phyloP scores from a whole-genome alignment of 2,888 invertebrate genomes.

The Pyrrhia umbra region DNA sequence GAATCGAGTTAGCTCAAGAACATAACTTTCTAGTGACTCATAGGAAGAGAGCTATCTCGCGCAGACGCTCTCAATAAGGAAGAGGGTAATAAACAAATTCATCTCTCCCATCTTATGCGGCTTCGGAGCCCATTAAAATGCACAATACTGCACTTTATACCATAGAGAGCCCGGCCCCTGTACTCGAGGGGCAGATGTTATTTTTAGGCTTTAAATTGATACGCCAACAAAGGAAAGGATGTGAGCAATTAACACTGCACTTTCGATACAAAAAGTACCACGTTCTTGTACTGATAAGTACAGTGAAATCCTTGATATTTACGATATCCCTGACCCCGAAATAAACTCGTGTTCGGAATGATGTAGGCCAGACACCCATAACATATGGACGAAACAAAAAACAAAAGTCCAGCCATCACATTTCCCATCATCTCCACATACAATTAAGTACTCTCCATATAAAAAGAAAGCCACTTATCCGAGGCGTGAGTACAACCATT shows the following conservation, averaged over 20 bases:
- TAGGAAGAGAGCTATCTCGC: constrained; percentile 89
- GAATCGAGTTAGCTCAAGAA: constrained; percentile 85
- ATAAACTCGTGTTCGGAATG: constrained; percentile 66
- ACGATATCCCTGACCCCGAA: constrained; percentile 69
- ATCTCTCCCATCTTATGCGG: constrained; percentile 89
- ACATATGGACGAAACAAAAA: constrained; percentile 68
- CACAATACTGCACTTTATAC: constrained; percentile 89
- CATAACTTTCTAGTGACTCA: constrained; percentile 90
- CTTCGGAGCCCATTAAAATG: constrained; percentile 87
- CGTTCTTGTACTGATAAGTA: constrained; percentile 66
- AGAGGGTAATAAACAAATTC: constrained; percentile 90
- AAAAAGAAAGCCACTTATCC: constrained; percentile 86
- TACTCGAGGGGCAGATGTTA: constrained; percentile 82
- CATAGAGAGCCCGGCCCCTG: constrained; percentile 76
- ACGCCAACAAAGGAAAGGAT: constrained; percentile 88
- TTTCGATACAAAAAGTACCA: constrained; percentile 77
- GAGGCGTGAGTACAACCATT: constrained; percentile 86
- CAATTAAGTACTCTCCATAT: constrained; percentile 82
- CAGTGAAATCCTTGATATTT: constrained; percentile 67
- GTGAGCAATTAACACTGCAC: constrained; percentile 86
- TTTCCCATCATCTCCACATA: constrained; percentile 83
- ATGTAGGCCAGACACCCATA: constrained; percentile 74
- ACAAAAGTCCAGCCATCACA: constrained; percentile 77
- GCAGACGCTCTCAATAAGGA: constrained; percentile 90
- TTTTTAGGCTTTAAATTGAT: constrained; percentile 88